Conservation (phyloP, 2,797 vertebrate species). For the Pangasius larnaudii region DNA sequence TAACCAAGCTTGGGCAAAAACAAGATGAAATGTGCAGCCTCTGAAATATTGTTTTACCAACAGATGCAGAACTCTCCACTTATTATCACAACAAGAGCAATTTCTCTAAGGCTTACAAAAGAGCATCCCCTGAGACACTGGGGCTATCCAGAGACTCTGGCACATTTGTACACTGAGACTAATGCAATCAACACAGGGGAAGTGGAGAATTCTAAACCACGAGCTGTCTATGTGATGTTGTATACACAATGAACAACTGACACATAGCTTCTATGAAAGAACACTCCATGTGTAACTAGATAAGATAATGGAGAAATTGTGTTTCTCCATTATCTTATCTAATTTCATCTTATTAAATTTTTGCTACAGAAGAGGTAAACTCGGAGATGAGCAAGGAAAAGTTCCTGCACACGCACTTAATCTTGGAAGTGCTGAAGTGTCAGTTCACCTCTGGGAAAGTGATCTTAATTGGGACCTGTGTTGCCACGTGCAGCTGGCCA, state of each 20-base stretch:
- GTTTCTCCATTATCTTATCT: slow-evolving; percentile 77
- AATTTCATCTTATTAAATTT: slow-evolving; percentile 67
- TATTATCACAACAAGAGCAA: slow-evolving; percentile 67
- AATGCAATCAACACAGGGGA: slow-evolving; percentile 64
- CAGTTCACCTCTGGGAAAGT: slow-evolving; percentile 57
- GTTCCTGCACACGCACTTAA: slow-evolving; percentile 70
- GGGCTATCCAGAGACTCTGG: slow-evolving; percentile 67
- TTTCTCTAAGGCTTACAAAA: slow-evolving; percentile 59
- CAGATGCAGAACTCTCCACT: slow-evolving; percentile 63
- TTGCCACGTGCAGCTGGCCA: slow-evolving; percentile 47
- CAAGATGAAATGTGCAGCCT: slow-evolving; percentile 9
- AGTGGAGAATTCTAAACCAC: slow-evolving; percentile 61
- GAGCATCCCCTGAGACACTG: slow-evolving; percentile 61
- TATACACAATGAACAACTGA: slow-evolving; percentile 57
- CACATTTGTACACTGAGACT: slow-evolving; percentile 67
- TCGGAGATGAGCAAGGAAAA: slow-evolving; percentile 64
- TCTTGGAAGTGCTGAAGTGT: slow-evolving; percentile 66
- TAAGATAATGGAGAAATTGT: slow-evolving; percentile 72
- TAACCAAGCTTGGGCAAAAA: background rate
- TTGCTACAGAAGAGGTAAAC: slow-evolving; percentile 66
- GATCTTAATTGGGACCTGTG: slow-evolving; percentile 58
- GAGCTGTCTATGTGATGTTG: slow-evolving; percentile 31
- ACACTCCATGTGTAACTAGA: slow-evolving; percentile 52
- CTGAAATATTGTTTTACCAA: slow-evolving; percentile 63
- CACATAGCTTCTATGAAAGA: slow-evolving; percentile 52